Evolutionary conservation across 2,797 vertebrate genomes (phyloP).

Genomic region (Xiphophorus birchmanni): DNA sequence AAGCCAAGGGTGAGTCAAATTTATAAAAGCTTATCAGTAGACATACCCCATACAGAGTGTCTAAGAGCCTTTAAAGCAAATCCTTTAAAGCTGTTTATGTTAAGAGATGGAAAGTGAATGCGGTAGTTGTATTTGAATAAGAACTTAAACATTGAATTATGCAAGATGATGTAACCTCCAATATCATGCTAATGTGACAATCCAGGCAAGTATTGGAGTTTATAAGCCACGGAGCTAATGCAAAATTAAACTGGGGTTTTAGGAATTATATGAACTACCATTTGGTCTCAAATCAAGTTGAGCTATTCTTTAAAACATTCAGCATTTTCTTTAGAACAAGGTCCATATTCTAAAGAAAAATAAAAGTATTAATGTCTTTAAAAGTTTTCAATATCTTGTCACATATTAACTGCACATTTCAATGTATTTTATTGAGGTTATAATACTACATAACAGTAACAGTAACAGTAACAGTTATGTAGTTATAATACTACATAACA

Average conservation of each 20-base stretch:
- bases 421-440: too few relatives aligned
- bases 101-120: conserved; percentile 34
- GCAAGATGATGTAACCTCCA: conserved; percentile 21
- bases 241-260: not conserved
- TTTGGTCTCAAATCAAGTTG: not conserved
- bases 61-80: conserved; percentile 39
- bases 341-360: not conserved
- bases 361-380: not conserved
- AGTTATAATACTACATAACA: not conserved
- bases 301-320: not conserved
- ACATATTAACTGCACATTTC: not conserved
- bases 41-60: conserved; percentile 15
- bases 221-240: not conserved
- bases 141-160: conserved; percentile 26
- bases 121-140: conserved; percentile 23
- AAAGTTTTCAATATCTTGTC: not conserved
- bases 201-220: not conserved
- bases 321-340: not conserved
- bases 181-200: not conserved
- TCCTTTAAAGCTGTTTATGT: conserved; percentile 46
- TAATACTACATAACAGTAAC: not conserved
- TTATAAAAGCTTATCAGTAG: conserved; percentile 46
- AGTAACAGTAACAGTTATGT: too few relatives aligned
- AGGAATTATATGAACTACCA: not conserved
- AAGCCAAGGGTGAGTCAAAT: conserved; percentile 14